Conservation (phyloP, 2,797 vertebrate species). For the Xyrichtys novacula region DNA sequence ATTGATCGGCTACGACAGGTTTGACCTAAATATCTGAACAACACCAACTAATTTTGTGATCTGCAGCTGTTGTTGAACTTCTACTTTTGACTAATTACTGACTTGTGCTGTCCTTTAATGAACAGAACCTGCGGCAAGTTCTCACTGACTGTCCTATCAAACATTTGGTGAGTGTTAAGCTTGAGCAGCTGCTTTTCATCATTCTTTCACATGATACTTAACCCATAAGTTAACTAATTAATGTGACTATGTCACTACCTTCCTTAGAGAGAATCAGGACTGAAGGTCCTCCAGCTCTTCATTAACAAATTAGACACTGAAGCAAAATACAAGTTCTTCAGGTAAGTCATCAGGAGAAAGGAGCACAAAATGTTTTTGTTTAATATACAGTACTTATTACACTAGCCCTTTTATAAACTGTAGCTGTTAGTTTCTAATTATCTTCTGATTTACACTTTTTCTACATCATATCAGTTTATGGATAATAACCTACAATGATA, state of each 20-base stretch:
- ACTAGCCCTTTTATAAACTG: neutral
- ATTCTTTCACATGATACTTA: neutral
- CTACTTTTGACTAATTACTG: neutral
- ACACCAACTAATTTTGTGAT: too few species aligned
- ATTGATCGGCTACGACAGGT: too few species aligned
- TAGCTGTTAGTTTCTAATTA: neutral
- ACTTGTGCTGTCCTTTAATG: constrained; percentile 37
- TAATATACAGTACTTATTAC: too few species aligned
- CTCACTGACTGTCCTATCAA: constrained; percentile 92
- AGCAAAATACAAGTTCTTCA: constrained; percentile 93
- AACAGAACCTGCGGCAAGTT: constrained; percentile 88
- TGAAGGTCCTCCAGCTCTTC: constrained; percentile 89
- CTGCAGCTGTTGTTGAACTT: neutral
- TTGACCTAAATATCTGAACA: too few species aligned
- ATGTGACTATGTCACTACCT: neutral
- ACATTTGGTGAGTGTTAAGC: constrained; percentile 86
- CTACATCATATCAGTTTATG: neutral
- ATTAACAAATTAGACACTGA: constrained; percentile 90
- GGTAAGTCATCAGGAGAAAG: constrained; percentile 73
- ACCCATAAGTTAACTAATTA: neutral
- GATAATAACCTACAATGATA: neutral
- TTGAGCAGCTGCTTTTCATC: neutral
- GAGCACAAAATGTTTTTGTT: too few species aligned
- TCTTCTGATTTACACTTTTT: neutral
- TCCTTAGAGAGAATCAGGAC: constrained; percentile 88